Conservation (phyloP, 2,888 invertebrate genomes). For the Erannis defoliaria region DNA sequence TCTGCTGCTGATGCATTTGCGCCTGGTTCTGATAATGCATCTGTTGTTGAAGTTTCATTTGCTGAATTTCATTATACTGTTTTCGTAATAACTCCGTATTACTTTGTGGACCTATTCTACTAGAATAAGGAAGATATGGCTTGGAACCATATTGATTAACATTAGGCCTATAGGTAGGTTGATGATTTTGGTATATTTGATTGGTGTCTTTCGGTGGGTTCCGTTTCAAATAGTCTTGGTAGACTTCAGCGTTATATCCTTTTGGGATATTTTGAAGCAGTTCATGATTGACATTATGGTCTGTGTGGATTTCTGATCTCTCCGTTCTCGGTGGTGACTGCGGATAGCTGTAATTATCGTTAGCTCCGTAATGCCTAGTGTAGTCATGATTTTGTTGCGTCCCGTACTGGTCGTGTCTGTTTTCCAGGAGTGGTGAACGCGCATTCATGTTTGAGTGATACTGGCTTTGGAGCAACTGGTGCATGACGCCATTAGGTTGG, state of each 20-base stretch:
- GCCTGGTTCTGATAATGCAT: conserved; percentile 88
- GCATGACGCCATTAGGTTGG: conserved; percentile 86
- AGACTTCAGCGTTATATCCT: conserved; percentile 87
- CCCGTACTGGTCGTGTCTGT: conserved; percentile 86
- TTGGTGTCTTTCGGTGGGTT: conserved; percentile 86
- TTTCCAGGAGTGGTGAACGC: conserved; percentile 82
- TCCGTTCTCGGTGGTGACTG: conserved; percentile 81
- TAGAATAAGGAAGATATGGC: conserved; percentile 83
- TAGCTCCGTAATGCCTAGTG: conserved; percentile 84
- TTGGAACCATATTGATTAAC: conserved; percentile 80
- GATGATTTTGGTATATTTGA: conserved; percentile 86
- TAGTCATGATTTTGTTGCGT: conserved; percentile 84
- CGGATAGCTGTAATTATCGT: conserved; percentile 84
- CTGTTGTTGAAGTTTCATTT: conserved; percentile 88
- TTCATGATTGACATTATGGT: conserved; percentile 80
- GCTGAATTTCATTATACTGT: conserved; percentile 88
- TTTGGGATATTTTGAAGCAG: conserved; percentile 78
- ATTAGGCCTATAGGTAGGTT: conserved; percentile 80
- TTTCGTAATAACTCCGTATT: conserved; percentile 87
- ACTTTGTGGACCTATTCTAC: conserved; percentile 84
- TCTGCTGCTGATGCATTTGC: conserved; percentile 88
- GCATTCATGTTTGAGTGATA: conserved; percentile 82
- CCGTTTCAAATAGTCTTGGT: conserved; percentile 85
- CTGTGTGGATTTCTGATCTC: conserved; percentile 75
- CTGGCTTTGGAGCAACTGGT: conserved; percentile 81